phyloP scores from a whole-genome alignment of 2,888 invertebrate genomes.

The Eupithecia centaureata region DNA sequence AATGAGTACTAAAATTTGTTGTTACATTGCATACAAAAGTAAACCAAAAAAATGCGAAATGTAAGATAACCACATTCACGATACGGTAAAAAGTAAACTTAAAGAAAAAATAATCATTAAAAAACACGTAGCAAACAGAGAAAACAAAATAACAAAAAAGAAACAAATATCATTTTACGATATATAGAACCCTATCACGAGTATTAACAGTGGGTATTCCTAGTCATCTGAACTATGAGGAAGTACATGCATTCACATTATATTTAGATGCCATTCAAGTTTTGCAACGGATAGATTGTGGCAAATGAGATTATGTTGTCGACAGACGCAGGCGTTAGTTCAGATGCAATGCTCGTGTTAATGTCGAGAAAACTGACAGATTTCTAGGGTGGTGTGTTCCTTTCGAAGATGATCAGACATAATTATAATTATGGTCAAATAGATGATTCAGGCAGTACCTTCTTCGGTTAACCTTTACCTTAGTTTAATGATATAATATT shows the following conservation, averaged over 20 bases:
- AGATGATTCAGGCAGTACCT: too few species aligned
- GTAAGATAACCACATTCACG: too few species aligned
- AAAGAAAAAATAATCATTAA: too few species aligned
- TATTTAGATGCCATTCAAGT: constrained; percentile 32
- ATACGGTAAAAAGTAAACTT: too few species aligned
- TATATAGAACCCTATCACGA: not conserved
- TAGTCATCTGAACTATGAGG: constrained; percentile 21
- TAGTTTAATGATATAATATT: not conserved
- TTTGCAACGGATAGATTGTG: constrained; percentile 34
- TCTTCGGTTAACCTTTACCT: not conserved
- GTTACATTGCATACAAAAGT: too few species aligned
- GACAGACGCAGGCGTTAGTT: constrained; percentile 32
- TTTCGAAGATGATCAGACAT: not conserved
- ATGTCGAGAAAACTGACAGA: constrained; percentile 17
- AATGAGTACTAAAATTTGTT: too few species aligned
- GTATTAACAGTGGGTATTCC: not conserved
- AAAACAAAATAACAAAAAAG: too few species aligned
- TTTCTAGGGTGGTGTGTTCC: not conserved
- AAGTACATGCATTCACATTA: constrained; percentile 29
- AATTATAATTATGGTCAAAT: too few species aligned
- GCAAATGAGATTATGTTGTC: constrained; percentile 45
- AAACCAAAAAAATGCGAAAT: too few species aligned
- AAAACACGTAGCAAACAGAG: too few species aligned
- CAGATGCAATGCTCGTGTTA: constrained; percentile 35
- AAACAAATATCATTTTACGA: too few species aligned